A percentile compares a stretch with the other conserved stretches of the same genome.
phyloP scores from a whole-genome alignment of 2,888 invertebrate genomes.

The Cryptus viduatorius region DNA sequence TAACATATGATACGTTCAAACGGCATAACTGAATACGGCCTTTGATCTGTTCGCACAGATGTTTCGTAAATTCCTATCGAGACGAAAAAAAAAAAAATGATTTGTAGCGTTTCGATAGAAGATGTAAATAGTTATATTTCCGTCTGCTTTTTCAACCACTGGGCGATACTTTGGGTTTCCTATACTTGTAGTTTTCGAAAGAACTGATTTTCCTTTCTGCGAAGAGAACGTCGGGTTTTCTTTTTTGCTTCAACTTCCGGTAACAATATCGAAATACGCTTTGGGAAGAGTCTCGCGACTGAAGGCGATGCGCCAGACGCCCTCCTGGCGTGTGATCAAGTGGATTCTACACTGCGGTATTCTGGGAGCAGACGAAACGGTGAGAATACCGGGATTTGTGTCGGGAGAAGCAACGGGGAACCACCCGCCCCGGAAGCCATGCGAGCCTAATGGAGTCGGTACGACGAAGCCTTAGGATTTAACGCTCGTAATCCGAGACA shows the following conservation, averaged over 20 bases:
- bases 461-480: constrained; percentile 70
- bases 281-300: background rate
- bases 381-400: constrained; percentile 62
- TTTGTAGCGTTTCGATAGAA: too few species aligned
- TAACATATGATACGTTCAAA: constrained; percentile 16
- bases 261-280: constrained; percentile 1
- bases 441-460: constrained; percentile 70
- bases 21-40: background rate
- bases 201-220: background rate
- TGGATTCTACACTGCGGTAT: background rate
- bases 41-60: constrained; percentile 28
- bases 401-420: constrained; percentile 43
- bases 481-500: constrained; percentile 69
- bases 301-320: background rate
- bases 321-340: background rate
- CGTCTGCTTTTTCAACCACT: too few species aligned
- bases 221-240: background rate
- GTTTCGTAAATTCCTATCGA: background rate
- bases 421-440: constrained; percentile 59
- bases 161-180: background rate
- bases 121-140: too few species aligned
- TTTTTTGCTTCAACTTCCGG: background rate
- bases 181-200: background rate
- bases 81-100: too few species aligned
- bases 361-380: constrained; percentile 40